Conservation (phyloP, 1,140 invertebrate genomes). For the Centruroides sculpturatus region DNA sequence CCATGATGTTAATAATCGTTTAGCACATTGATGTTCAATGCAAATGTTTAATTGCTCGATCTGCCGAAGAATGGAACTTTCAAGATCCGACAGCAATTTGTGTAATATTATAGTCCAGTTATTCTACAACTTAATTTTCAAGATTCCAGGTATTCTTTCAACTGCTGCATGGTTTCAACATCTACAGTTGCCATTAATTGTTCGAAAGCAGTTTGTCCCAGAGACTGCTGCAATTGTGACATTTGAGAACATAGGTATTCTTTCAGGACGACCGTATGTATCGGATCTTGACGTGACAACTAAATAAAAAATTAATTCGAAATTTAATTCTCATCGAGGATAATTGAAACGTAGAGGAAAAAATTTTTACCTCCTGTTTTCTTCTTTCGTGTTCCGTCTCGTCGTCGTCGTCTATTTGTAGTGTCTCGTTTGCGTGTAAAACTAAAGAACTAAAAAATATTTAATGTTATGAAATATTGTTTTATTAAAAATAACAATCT, state of each 20-base stretch:
- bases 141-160: constrained; percentile 23
- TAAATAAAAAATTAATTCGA: constrained; percentile 24
- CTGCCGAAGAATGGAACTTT: no score
- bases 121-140: no score
- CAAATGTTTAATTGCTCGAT: no score
- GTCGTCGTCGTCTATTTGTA: constrained; percentile 20
- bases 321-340: not conserved
- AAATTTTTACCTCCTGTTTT: constrained; percentile 21
- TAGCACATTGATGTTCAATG: no score
- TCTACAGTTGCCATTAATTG: constrained; percentile 50
- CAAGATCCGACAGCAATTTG: no score
- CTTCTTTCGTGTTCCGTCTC: constrained; percentile 28
- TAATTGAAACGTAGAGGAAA: not conserved
- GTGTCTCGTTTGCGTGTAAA: constrained; percentile 15
- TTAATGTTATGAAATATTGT: not conserved
- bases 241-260: constrained; percentile 52
- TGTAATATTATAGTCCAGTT: no score
- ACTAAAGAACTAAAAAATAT: constrained; percentile 20
- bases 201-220: constrained; percentile 50
- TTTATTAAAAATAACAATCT: no score
- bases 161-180: constrained; percentile 46
- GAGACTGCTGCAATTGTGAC: constrained; percentile 41
- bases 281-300: constrained; percentile 47
- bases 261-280: constrained; percentile 50
- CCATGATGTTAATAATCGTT: no score